A percentile compares a stretch with the other conserved stretches of the same genome.
These are phyloP conservation scores for Euschistus heros DNA, from an alignment of 1,140 invertebrate species.

Conservation along the genomic window DNA sequence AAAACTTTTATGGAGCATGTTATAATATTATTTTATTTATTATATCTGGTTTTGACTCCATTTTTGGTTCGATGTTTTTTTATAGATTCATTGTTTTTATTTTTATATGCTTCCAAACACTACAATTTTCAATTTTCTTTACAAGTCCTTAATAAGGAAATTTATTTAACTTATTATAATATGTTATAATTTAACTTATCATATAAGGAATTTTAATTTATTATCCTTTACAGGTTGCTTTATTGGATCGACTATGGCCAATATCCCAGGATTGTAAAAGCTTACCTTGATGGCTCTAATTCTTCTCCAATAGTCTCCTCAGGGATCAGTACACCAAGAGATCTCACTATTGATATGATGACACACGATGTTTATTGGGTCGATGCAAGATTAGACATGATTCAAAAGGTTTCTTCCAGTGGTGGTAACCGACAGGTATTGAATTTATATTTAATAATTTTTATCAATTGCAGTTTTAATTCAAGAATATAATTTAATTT, in stretches of 20 bases:
- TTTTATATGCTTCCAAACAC: too few relatives aligned
- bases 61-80: too few relatives aligned
- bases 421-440: slow-evolving; percentile 58
- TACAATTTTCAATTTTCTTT: too few relatives aligned
- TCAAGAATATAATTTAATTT: background rate
- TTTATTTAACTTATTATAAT: too few relatives aligned
- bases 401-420: slow-evolving; percentile 75
- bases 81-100: too few relatives aligned
- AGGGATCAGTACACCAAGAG: slow-evolving; percentile 81
- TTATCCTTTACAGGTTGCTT: slow-evolving; percentile 52
- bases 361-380: slow-evolving; percentile 97
- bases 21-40: too few relatives aligned
- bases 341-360: slow-evolving; percentile 85
- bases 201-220: too few relatives aligned
- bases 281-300: slow-evolving; percentile 78
- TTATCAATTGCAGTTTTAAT: background rate
- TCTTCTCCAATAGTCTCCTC: slow-evolving; percentile 79
- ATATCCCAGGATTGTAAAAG: slow-evolving; percentile 86
- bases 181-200: too few relatives aligned
- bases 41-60: too few relatives aligned
- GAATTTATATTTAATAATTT: background rate
- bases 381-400: slow-evolving; percentile 83
- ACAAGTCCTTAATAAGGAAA: too few relatives aligned
- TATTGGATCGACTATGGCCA: slow-evolving; percentile 99
- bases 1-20: too few relatives aligned